Conservation (phyloP, 2,113 vertebrate species). For the Fulica atra region DNA sequence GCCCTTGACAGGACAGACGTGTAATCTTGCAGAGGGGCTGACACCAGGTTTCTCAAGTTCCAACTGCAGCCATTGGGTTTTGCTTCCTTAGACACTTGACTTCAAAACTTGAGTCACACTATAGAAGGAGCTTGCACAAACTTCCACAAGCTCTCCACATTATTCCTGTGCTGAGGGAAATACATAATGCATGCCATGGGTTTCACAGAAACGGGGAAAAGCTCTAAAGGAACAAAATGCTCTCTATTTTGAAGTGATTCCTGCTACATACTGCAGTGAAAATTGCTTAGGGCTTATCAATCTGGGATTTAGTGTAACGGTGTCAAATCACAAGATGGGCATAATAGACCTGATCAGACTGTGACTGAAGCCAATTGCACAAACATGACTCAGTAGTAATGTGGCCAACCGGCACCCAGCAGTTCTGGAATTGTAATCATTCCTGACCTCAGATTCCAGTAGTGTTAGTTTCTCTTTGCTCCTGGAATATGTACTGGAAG, state of each 20-base stretch:
- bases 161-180: background rate
- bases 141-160: background rate
- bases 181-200: background rate
- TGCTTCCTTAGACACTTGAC: background rate
- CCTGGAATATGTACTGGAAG: background rate
- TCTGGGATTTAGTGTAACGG: background rate
- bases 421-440: background rate
- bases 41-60: background rate
- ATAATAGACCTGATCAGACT: background rate
- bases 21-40: background rate
- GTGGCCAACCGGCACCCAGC: background rate
- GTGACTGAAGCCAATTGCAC: background rate
- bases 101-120: background rate
- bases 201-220: background rate
- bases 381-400: background rate
- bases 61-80: background rate
- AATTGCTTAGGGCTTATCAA: constrained; percentile 18
- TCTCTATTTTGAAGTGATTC: constrained; percentile 18
- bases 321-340: background rate
- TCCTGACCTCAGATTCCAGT: background rate
- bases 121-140: background rate
- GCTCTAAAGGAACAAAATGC: background rate
- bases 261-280: background rate
- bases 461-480: background rate
- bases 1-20: background rate